Evolutionary conservation across 1,140 invertebrate genomes (phyloP).

Genomic region (Drosophila sproati): DNA sequence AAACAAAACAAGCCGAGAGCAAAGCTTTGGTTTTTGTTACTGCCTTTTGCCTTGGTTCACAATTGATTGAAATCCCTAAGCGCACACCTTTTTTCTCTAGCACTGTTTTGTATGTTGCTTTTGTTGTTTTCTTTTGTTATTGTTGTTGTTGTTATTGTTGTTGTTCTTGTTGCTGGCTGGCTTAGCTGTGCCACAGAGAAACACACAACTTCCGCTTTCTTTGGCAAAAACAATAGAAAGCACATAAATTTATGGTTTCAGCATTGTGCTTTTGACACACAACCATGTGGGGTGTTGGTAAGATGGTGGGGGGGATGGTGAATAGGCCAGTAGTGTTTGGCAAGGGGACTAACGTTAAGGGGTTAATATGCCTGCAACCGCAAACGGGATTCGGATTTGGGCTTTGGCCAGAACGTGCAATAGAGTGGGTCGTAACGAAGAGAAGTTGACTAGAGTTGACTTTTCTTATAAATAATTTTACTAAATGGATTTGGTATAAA

Average conservation of each 20-base stretch:
- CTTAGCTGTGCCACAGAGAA: conserved; percentile 23
- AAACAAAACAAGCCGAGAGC: conserved; percentile 61
- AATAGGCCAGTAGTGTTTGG: background rate
- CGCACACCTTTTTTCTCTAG: conserved; percentile 68
- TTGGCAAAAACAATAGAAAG: conserved; percentile 83
- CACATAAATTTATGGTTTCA: conserved; percentile 83
- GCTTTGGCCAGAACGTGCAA: conserved; percentile 5
- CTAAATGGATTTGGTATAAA: conserved; percentile 80
- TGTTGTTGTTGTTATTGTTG: conserved; percentile 52
- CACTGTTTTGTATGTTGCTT: conserved; percentile 43
- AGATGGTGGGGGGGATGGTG: background rate
- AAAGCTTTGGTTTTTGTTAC: conserved; percentile 73
- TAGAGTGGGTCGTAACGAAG: background rate
- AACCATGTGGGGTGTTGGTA: conserved; percentile 46
- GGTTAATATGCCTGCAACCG: conserved; percentile 81
- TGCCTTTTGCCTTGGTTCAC: conserved; percentile 65
- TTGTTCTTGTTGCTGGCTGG: conserved; percentile 39
- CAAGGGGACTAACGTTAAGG: conserved; percentile 61
- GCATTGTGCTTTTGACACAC: conserved; percentile 80
- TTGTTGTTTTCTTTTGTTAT: conserved; percentile 5
- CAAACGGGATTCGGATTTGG: conserved; percentile 75
- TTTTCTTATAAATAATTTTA: conserved; percentile 81
- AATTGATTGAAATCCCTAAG: conserved; percentile 82
- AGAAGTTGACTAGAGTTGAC: conserved; percentile 33
- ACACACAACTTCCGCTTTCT: conserved; percentile 77